Base-by-base conservation (phyloP, 2,888 invertebrate species). In the Bruchidius siliquastri region DNA sequence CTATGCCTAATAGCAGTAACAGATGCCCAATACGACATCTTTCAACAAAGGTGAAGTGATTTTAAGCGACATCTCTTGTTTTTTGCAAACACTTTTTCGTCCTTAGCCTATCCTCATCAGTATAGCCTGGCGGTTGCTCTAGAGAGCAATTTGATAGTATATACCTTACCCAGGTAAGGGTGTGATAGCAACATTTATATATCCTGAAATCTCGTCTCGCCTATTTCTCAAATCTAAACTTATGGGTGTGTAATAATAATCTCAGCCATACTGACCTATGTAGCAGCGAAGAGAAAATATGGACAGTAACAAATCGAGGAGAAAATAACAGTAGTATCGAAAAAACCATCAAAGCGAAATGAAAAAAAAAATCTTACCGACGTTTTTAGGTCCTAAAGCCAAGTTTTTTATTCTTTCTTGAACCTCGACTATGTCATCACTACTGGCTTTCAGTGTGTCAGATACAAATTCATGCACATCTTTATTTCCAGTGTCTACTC, bases 351-450 rank as follows among this genome's bases (percentile, higher is more conserved):
- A 49, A 49, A 49, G 49, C 49, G 49, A 49, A 49, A 49, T 4
- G 1, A 49, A 49, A 49, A 49, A 13, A 1, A 18, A 71, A 68
- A 69, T 89, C 89, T 89, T 85, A 88, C 89, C 88, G 86, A 88
- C 87, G 73, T 86, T 81, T 82, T 87, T 87, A 77, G 88, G 85
- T 81, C 87, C 87, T 83, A 88, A 85, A 73, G 90, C 91, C 79
- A 94, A 88, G 86, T 91, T 91, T 86, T 92, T 90, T 91, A 94
- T 92, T 82, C 92, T 93, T 83, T 93, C 92, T 83, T 91, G 90
- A 76, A 92, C 92, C 86, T 94, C 92, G 82, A 91, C 91, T 83
- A 92, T 87, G 84, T 92, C 92, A 81, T 89, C 89, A 80, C 88
- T 89, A 81, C 90, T 89, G 78, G 90, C 90, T 86, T 91, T 90